Conservation (phyloP, 2,797 vertebrate genomes). For the Neoniphon sammara region DNA sequence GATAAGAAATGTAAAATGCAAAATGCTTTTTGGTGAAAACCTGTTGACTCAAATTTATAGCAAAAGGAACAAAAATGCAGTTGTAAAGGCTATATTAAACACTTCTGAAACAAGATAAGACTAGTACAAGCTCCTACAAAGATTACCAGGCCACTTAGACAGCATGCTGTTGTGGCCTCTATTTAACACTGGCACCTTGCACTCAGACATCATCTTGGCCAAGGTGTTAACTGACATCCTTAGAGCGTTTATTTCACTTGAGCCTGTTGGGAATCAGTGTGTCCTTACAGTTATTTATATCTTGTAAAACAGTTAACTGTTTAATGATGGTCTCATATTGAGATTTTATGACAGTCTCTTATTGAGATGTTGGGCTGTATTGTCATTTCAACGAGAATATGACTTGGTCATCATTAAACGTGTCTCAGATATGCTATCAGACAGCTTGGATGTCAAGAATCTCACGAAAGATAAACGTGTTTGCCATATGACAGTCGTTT, state of each 20-base stretch:
- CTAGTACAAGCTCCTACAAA: background rate
- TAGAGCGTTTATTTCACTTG: background rate
- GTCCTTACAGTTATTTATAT: constrained; percentile 26
- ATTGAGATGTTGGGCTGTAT: background rate
- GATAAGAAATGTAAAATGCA: background rate
- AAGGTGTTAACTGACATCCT: constrained; percentile 6
- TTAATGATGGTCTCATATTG: background rate
- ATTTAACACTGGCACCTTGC: background rate
- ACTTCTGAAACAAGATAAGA: background rate
- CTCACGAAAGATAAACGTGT: constrained; percentile 67
- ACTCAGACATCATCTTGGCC: background rate
- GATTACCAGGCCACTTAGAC: background rate
- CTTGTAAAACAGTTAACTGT: background rate
- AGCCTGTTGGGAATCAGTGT: background rate
- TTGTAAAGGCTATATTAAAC: background rate
- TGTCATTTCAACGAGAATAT: background rate
- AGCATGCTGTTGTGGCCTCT: background rate
- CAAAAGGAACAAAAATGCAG: background rate
- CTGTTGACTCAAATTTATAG: background rate
- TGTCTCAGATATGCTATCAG: background rate
- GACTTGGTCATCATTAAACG: background rate
- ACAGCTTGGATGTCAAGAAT: background rate
- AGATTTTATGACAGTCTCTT: background rate
- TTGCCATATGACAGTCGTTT: constrained; percentile 51
- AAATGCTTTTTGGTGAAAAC: background rate